phyloP scores from a whole-genome alignment of 2,888 invertebrate species.

The Charanyca ferruginea region DNA sequence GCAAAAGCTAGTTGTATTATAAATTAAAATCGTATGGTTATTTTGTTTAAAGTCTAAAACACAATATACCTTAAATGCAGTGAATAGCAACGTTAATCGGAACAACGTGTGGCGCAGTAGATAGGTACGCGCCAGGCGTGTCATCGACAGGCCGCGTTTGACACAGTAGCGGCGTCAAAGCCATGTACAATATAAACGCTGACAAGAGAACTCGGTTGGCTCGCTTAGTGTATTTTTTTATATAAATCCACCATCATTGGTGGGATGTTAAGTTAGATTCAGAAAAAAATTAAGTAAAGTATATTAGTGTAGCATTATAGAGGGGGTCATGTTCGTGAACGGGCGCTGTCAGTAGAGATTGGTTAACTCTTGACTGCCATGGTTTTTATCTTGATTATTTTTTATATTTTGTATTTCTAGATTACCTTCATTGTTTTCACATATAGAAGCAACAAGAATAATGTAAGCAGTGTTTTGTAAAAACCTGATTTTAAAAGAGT shows the following conservation, averaged over 20 bases:
- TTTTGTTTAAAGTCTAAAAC: background rate
- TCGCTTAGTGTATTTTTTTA: background rate
- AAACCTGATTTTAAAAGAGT: too few species aligned
- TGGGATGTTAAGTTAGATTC: background rate
- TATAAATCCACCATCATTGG: too few species aligned
- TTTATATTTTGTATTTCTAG: too few species aligned
- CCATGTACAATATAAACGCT: conserved; percentile 8
- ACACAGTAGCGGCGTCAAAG: conserved; percentile 7
- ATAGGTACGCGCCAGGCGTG: conserved; percentile 21
- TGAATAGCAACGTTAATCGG: conserved; percentile 3
- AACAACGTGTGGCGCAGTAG: background rate
- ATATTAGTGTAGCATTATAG: too few species aligned
- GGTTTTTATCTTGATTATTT: too few species aligned
- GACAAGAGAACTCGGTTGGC: background rate
- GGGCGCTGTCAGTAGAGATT: too few species aligned
- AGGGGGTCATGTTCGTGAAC: too few species aligned
- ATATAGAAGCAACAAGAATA: too few species aligned
- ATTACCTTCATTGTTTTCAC: too few species aligned
- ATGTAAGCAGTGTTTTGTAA: too few species aligned
- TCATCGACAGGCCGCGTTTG: conserved; percentile 32
- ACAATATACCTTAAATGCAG: background rate
- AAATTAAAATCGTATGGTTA: background rate
- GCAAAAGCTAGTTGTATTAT: background rate
- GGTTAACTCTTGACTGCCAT: too few species aligned
- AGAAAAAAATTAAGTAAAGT: too few species aligned